phyloP scores from a whole-genome alignment of 2,113 vertebrate genomes.

The Rhinichthys klamathensis region DNA sequence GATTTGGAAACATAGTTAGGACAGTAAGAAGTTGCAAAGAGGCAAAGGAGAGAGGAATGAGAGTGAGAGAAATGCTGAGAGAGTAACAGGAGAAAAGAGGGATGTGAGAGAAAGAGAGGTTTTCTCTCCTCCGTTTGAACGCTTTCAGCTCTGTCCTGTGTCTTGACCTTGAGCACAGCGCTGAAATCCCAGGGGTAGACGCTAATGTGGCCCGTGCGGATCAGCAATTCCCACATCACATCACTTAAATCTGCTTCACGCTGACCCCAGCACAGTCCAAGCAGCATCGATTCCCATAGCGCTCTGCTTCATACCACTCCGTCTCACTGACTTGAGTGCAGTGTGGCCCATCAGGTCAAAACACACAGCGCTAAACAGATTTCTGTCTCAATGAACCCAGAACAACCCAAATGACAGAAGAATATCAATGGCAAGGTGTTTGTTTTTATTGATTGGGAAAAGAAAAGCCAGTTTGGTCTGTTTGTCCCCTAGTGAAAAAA shows the following conservation, averaged over 20 bases:
- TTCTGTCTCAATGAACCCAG: conserved; percentile 22
- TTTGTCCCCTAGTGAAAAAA: neutral
- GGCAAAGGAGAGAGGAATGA: neutral
- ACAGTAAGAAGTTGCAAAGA: neutral
- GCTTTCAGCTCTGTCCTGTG: conserved; percentile 17
- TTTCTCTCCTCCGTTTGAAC: conserved; percentile 28
- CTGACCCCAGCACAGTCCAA: conserved; percentile 55
- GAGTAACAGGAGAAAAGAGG: neutral
- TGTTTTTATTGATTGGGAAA: conserved; percentile 1
- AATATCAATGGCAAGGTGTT: conserved; percentile 33
- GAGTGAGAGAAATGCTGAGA: conserved; percentile 11
- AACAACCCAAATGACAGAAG: conserved; percentile 8
- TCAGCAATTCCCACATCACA: conserved; percentile 51
- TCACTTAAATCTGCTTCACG: conserved; percentile 45
- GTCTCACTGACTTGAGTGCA: conserved; percentile 44
- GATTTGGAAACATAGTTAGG: neutral
- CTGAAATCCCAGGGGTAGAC: conserved; percentile 22
- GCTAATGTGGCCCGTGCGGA: conserved; percentile 50
- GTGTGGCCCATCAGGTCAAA: conserved; percentile 26
- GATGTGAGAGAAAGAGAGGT: neutral
- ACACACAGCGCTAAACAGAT: conserved; percentile 38
- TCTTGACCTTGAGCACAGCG: conserved; percentile 50
- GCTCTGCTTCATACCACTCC: conserved; percentile 34
- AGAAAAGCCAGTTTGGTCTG: conserved; percentile 20
- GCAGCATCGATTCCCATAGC: conserved; percentile 37